phyloP scores from a whole-genome alignment of 2,113 vertebrate species.

The Rhizomys pruinosus region DNA sequence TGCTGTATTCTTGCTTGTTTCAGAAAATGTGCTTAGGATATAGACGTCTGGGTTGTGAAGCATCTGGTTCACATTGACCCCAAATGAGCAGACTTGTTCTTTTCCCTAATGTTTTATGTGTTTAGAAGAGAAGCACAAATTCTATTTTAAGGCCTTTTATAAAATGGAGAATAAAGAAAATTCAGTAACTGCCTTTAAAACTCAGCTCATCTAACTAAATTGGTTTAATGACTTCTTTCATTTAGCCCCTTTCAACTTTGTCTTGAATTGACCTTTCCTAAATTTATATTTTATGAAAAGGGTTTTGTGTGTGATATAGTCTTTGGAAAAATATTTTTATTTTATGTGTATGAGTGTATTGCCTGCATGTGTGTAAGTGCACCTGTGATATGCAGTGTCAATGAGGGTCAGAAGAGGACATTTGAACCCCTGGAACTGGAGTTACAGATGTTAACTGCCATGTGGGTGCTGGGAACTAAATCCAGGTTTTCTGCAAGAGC shows the following conservation, averaged over 20 bases:
- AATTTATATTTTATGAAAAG: conserved; percentile 48
- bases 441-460: no score
- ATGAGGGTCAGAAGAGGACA: no score
- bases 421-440: no score
- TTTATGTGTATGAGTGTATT: background rate
- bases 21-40: conserved; percentile 34
- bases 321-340: background rate
- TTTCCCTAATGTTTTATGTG: conserved; percentile 43
- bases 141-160: conserved; percentile 59
- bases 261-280: conserved; percentile 4
- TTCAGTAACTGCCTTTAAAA: conserved; percentile 35
- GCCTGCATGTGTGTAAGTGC: background rate
- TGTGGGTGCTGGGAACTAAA: no score
- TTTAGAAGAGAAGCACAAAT: conserved; percentile 48
- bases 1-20: conserved; percentile 39
- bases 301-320: background rate
- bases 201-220: conserved; percentile 23
- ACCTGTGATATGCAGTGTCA: no score
- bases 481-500: no score
- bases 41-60: background rate
- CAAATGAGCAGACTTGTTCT: conserved; percentile 49
- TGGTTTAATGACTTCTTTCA: conserved; percentile 25
- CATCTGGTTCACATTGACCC: conserved; percentile 54
- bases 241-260: conserved; percentile 14
- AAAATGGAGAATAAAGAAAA: conserved; percentile 57